Conservation (phyloP, 2,888 invertebrate species). For the Lepidocyrtinus sp. region DNA sequence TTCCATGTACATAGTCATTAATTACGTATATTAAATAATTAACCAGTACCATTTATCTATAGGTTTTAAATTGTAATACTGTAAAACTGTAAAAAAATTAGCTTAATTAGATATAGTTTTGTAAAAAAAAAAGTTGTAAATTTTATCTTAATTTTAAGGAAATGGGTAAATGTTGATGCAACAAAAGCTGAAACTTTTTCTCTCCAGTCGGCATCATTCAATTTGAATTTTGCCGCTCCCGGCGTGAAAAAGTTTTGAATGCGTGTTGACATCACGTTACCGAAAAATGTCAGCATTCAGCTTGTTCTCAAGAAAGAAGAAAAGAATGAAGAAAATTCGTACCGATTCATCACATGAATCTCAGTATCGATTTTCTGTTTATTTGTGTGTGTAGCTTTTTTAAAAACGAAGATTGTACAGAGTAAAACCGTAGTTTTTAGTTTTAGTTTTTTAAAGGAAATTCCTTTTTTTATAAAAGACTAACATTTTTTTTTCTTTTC, state of each 20-base stretch:
- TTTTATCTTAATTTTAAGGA: conserved; percentile 41
- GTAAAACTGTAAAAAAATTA: too few species aligned
- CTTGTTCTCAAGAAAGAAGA: conserved; percentile 48
- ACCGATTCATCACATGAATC: conserved; percentile 52
- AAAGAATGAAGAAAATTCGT: conserved; percentile 42
- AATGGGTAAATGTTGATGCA: conserved; percentile 39
- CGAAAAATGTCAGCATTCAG: conserved; percentile 58
- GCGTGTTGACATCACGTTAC: conserved; percentile 12
- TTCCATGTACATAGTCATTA: conserved; percentile 43
- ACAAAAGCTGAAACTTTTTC: background rate
- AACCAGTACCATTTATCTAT: too few species aligned
- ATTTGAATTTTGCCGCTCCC: too few species aligned
- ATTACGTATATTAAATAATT: too few species aligned
- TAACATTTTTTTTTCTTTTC: conserved; percentile 5
- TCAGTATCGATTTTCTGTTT: conserved; percentile 47
- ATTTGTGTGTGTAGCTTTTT: conserved; percentile 30
- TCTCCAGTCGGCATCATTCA: too few species aligned
- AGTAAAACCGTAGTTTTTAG: background rate
- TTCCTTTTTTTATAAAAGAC: conserved; percentile 20
- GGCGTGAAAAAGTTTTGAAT: background rate
- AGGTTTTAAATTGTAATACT: too few species aligned
- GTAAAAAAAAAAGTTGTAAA: background rate
- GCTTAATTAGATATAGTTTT: background rate
- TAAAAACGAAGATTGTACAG: conserved; percentile 27
- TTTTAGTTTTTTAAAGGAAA: background rate